Conservation (phyloP, 2,797 vertebrate genomes). For the Chromobotia macracanthus region DNA sequence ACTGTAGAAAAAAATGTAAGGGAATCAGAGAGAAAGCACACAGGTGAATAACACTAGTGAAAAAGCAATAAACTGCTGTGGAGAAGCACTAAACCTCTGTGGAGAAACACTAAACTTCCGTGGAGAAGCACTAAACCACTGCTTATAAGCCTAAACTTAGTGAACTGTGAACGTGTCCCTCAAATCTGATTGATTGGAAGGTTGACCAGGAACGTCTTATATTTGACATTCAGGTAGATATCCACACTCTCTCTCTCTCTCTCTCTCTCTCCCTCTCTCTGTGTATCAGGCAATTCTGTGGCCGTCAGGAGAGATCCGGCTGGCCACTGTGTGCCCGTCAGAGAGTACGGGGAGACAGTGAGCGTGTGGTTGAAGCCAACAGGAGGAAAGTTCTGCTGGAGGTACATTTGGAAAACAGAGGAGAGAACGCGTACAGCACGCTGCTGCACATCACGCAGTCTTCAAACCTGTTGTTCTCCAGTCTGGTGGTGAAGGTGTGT, state of each 20-base stretch:
- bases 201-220: too few species aligned
- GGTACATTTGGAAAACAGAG: conserved; percentile 83
- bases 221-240: too few species aligned
- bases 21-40: too few species aligned
- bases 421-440: conserved; percentile 88
- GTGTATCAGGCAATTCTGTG: conserved; percentile 83
- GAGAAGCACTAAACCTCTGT: too few species aligned
- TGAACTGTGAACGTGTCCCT: too few species aligned
- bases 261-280: conserved; percentile 5
- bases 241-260: background rate
- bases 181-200: too few species aligned
- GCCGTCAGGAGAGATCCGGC: conserved; percentile 56
- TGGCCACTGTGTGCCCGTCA: conserved; percentile 68
- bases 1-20: too few species aligned
- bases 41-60: too few species aligned
- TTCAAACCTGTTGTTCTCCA: conserved; percentile 88
- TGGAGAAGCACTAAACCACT: too few species aligned
- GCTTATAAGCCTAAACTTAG: too few species aligned
- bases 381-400: conserved; percentile 83
- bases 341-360: conserved; percentile 48
- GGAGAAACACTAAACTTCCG: too few species aligned
- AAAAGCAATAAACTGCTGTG: too few species aligned
- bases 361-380: conserved; percentile 80
- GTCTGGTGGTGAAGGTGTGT: conserved; percentile 88
- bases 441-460: conserved; percentile 85